Conservation (phyloP, 2,113 vertebrate species). For the Cygnus atratus region DNA sequence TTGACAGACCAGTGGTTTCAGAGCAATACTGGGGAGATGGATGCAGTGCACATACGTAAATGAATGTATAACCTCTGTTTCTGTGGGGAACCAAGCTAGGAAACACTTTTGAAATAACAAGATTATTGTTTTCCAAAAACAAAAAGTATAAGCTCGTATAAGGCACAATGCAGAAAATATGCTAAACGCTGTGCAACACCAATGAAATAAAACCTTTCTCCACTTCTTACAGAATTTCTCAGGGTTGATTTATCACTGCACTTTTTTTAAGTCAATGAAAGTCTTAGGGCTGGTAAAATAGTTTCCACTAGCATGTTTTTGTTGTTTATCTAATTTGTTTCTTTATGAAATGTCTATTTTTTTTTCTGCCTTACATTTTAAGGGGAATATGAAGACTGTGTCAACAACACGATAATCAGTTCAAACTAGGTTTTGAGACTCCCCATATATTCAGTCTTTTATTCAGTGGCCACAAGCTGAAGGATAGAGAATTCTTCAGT, state of each 20-base stretch:
- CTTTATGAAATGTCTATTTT: neutral
- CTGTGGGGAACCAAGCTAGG: neutral
- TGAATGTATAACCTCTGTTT: neutral
- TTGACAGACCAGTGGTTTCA: constrained; percentile 2
- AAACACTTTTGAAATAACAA: neutral
- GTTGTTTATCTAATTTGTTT: neutral
- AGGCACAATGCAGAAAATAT: neutral
- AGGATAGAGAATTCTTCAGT: neutral
- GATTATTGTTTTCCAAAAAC: neutral
- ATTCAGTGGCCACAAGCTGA: neutral
- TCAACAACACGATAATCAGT: neutral
- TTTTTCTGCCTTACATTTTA: neutral
- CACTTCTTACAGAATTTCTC: neutral
- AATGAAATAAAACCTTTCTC: neutral
- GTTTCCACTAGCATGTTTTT: neutral
- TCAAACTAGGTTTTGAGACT: neutral
- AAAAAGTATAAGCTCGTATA: neutral
- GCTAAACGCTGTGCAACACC: neutral
- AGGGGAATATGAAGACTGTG: neutral
- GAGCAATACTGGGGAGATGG: rapidly evolving
- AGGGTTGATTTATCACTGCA: neutral
- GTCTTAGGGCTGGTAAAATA: neutral
- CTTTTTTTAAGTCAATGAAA: neutral
- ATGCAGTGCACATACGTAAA: neutral
- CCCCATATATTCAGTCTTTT: neutral